Base-by-base conservation (phyloP, 2,113 vertebrate genomes). In the Corythoichthys intestinalis region DNA sequence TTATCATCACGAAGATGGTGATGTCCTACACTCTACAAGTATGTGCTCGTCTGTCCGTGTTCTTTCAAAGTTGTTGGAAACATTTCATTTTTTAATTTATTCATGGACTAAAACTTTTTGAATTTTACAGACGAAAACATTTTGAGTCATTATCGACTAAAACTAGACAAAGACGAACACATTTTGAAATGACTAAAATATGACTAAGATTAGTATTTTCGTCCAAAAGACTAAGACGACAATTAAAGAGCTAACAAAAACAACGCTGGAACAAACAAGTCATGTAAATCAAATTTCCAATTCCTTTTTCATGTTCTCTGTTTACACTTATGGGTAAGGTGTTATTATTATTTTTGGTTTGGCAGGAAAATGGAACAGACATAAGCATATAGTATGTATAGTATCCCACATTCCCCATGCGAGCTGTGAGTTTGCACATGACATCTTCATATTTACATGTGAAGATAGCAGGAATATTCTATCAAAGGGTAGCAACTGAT, bases 391-490 rank as follows among this genome's bases (percentile, higher is more conserved):
- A 28, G 20, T 28, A 74, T 68, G 66, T 46, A 52, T 3, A 52
- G 70, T 64, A 65, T 73, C 52, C 59, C 70, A 65, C 65, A 14
- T 59, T 59, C 54, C 62, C 6, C 4, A 12, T 17, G 3, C 13
- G 11, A 37, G 62, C 39, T 67, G 67, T 72, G 58, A 77, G 58
- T 76, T 83, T 69, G 70, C 65, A 73, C 71, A 71, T 52, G 46
- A 73, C 54, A 63, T 71, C 44, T 80, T 67, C 66, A 49, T 75
- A 78, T 87, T 87, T 84, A 80, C 73, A 72, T 35, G 60, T 67
- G 76, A 79, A 85, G 70, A 67, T 66, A 2, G 70, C 73, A 47
- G 70, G 72, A 74, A 79, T 71, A 58, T 76, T 70, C 75, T 65
- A 69, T 76, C 65, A 35, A 8, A 1, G 44, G 57, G 35, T 4